Percentiles rank a stretch among this genome's conserved stretches.
Evolutionary conservation across 2,113 vertebrate species (phyloP).

Genomic region (Taxidea taxus): DNA sequence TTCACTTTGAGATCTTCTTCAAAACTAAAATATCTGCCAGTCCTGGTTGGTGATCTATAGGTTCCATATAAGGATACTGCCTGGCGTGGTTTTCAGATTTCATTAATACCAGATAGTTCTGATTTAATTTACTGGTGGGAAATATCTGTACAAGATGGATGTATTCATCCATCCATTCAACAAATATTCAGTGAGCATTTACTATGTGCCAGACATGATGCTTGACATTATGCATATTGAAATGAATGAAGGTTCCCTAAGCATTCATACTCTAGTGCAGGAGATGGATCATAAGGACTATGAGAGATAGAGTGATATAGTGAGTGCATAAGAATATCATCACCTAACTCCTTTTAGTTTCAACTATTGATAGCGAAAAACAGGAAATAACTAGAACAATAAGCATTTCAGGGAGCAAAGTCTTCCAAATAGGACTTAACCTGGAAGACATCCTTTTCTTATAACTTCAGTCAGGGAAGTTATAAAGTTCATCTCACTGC

Average conservation of each 20-base stretch:
- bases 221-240: background rate
- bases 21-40: background rate
- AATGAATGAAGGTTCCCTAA: background rate
- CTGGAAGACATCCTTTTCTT: background rate
- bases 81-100: background rate
- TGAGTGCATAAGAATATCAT: background rate
- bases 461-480: background rate
- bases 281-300: background rate
- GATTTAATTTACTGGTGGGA: background rate
- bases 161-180: background rate
- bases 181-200: background rate
- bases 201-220: background rate
- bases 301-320: background rate
- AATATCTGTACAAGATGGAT: background rate
- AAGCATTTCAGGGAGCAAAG: background rate
- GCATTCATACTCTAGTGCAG: background rate
- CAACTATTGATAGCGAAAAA: background rate
- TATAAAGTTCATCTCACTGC: background rate
- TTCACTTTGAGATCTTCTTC: background rate
- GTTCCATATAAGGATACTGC: background rate
- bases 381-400: background rate
- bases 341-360: background rate
- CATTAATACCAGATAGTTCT: background rate
- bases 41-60: background rate
- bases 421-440: background rate